Evolutionary conservation across 2,113 vertebrate species (phyloP), one percentile per base, ranked within the genome.

Genomic region (Sander vitreus): DNA sequence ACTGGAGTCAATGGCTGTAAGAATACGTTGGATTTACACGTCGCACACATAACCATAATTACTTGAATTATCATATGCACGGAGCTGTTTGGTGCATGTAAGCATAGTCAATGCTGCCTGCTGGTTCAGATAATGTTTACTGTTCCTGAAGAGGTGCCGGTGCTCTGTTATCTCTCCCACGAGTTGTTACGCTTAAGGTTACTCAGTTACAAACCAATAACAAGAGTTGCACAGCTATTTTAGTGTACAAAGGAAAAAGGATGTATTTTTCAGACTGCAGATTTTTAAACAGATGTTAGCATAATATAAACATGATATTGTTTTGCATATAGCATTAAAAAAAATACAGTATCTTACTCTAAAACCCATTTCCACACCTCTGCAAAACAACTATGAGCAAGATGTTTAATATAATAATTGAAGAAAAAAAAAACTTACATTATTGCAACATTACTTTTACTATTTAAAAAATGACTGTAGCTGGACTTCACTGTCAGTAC

Each of bases 181-280:
- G 69, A 89, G 71, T 89, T 89, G 90, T 91, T 92, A 63, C 86
- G 83, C 67, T 75, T 87, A 73, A 84, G 78, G 83, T 93, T 89
- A 85, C 89, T 93, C 89, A 84, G 87, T 90, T 92, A 88, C 80
- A 88, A 89, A 80, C 73, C 83, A 87, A 80, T 86, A 88, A 88
- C 78, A 80, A 81, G 75, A 87, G 75, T 79, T 84, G 85, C 88
- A 90, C 80, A 90, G 88, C 86, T 94, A 94, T 95, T 95, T 95
- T 95, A 93, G 92, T 86, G 90, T 93, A 90, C 79, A 91, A 90
- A 93, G 90, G 90, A 91, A 92, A 90, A 91, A 91, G 93, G 92
- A 92, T 95, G 95, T 95, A 95, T 96, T 95, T 95, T 95, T 95
- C 91, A 93, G 90, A 93, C 84, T 91, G 94, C 92, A 94, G 86